Percentiles rank a stretch among this genome's conserved stretches.
Evolutionary conservation across 2,797 vertebrate species (phyloP).

Genomic region (Muraenolepis orangiensis): DNA sequence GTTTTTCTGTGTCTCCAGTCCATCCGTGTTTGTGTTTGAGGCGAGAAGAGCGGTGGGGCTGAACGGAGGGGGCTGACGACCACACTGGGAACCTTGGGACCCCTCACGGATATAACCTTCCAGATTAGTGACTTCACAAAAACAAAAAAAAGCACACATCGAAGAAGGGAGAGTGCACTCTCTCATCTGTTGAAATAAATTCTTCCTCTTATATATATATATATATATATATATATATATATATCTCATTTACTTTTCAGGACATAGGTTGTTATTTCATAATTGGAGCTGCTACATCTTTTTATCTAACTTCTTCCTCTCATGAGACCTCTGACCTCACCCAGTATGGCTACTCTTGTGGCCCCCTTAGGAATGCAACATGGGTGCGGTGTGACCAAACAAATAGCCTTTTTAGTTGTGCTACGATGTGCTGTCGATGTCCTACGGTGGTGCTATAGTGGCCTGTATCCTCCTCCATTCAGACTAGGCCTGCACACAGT

Average conservation of each 20-base stretch:
- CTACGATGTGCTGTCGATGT: too few species aligned
- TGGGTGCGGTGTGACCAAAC: constrained; percentile 54
- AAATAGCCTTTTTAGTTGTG: constrained; percentile 69
- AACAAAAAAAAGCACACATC: constrained; percentile 55
- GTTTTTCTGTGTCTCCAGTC: constrained; percentile 38
- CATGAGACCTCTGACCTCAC: constrained; percentile 40
- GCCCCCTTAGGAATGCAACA: constrained; percentile 39
- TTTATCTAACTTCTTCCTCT: constrained; percentile 33
- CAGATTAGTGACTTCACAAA: constrained; percentile 56
- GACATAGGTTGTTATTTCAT: constrained; percentile 12
- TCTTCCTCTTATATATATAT: constrained; percentile 40
- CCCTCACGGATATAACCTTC: constrained; percentile 44
- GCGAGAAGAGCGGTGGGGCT: constrained; percentile 48
- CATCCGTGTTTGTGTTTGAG: constrained; percentile 66
- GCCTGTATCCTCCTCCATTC: constrained; percentile 89
- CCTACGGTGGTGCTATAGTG: constrained; percentile 82
- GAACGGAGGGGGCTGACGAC: constrained; percentile 66
- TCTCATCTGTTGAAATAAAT: constrained; percentile 3
- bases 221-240: too few species aligned
- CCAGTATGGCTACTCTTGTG: constrained; percentile 45
- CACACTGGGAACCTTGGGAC: constrained; percentile 54
- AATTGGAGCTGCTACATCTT: constrained; percentile 40
- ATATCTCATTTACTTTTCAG: too few species aligned
- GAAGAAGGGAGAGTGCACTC: constrained; percentile 37
- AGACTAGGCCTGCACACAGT: constrained; percentile 76